Evolutionary conservation across 2,797 vertebrate species (phyloP).

Genomic region (Bradypodion pumilum): DNA sequence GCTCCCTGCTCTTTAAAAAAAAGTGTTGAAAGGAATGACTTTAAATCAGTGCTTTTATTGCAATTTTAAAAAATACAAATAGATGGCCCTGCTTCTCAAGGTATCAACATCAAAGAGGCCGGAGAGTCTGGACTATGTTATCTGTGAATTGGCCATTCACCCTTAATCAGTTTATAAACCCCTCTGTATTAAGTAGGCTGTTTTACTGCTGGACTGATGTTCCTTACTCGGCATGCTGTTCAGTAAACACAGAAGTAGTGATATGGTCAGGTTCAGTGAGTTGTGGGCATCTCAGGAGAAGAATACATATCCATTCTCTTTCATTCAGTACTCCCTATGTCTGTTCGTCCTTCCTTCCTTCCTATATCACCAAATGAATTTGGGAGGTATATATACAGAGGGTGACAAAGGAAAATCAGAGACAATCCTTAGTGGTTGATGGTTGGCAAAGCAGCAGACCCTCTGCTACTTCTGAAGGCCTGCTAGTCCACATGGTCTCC

Average conservation of each 20-base stretch:
- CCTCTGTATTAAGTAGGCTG: constrained; percentile 33
- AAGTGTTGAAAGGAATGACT: constrained; percentile 58
- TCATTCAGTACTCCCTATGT: not conserved
- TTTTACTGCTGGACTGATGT: constrained; percentile 6
- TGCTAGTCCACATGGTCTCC: too few species aligned
- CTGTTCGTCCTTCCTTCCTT: not conserved
- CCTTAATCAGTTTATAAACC: constrained; percentile 45
- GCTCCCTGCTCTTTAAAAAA: constrained; percentile 47
- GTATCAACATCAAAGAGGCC: constrained; percentile 59
- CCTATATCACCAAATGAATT: too few species aligned
- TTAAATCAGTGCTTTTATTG: constrained; percentile 61
- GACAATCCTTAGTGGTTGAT: too few species aligned
- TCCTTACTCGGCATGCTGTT: constrained; percentile 10
- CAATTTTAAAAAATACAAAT: constrained; percentile 63
- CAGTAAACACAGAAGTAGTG: constrained; percentile 24
- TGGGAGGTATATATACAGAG: too few species aligned
- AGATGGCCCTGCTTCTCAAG: constrained; percentile 54
- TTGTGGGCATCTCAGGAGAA: not conserved
- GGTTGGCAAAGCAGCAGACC: too few species aligned
- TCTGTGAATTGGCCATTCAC: constrained; percentile 36
- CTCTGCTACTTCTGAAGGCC: too few species aligned
- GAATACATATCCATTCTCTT: constrained; percentile 9
- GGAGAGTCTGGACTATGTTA: constrained; percentile 58
- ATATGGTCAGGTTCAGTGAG: constrained; percentile 19
- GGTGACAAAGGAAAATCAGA: too few species aligned